Base-by-base conservation (phyloP, 2,888 invertebrate species). In the Aelia acuminata region DNA sequence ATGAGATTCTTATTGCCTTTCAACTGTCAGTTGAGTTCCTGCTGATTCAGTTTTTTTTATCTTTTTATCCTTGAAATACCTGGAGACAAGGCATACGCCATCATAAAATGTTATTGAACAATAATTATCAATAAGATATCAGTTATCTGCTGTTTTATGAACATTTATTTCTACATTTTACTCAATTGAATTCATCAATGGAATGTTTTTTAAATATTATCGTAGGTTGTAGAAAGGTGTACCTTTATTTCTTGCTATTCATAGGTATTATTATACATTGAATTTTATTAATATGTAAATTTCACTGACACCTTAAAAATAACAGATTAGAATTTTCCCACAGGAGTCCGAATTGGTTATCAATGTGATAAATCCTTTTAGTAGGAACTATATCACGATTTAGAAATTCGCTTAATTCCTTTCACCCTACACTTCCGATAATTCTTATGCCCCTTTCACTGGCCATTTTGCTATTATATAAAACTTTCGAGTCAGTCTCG, bases 321-420 rank as follows among this genome's bases (percentile, higher is more conserved):
- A 43, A 43, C 10, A 43, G 57, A 26, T 57, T 26, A 26, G 57
- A 57, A 26, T 57, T 35, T 70, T 70, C 35, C 18, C 31, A 70
- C 5, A 70, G 63, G n/a, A 35, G 18, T 70, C 35, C 18, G 3
- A 20, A 31, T 35, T 70, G 5, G 4, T 70, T 70, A 70, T 70
- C 63, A 35, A 35, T 3, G 18, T 8, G 63, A 70, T 70, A 70
- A 70, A 70, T 70, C 2, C 18, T 70, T 70, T 70, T 70, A 31
- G 4, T 35, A 35, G 63, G 3, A 70, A 70, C 35, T 35, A 18
- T 70, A 31, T 70, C 35, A 20, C 35, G 63, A 70, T 35, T 70
- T 35, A 70, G 63, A 70, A 70, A 70, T 70, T 70, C 63, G 63
- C 63, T 35, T 70, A 70, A 70, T 35, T 70, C 63, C 63, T 70